Percentiles rank a stretch among this genome's conserved stretches.
Conservation (phyloP, 2,797 vertebrate genomes). For the Ataeniobius toweri region DNA sequence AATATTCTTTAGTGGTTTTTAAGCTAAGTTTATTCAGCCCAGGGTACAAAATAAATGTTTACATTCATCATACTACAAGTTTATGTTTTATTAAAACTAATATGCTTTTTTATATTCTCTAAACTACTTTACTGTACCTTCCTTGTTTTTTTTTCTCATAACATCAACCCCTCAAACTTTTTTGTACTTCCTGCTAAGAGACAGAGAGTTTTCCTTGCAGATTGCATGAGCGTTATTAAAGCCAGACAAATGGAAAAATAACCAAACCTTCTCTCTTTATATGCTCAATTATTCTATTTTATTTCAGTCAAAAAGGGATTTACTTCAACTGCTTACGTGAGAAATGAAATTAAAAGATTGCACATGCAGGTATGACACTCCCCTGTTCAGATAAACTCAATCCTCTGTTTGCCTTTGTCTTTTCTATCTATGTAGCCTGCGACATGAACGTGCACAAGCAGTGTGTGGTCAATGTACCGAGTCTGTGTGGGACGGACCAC, state of each 20-base stretch:
- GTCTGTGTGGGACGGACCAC: slow-evolving; percentile 96
- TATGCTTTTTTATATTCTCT: background rate
- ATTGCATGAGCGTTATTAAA: slow-evolving; percentile 5
- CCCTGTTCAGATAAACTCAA: slow-evolving; percentile 7
- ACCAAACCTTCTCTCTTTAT: background rate
- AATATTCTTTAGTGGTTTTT: background rate
- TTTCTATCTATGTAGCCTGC: slow-evolving; percentile 83
- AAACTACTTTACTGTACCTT: slow-evolving; percentile 3
- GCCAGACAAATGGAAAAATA: slow-evolving; percentile 6
- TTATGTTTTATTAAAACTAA: background rate
- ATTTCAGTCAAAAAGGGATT: background rate
- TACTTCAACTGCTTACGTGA: background rate
- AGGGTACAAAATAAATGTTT: background rate
- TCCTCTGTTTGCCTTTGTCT: slow-evolving; percentile 15
- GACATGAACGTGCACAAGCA: slow-evolving; percentile 99
- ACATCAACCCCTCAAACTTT: background rate
- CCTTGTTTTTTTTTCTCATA: background rate
- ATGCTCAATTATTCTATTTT: background rate
- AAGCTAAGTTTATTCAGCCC: background rate
- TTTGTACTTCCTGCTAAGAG: slow-evolving; percentile 7
- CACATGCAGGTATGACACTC: background rate
- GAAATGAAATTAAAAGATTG: background rate
- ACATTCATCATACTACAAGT: background rate
- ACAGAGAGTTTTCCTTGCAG: background rate
- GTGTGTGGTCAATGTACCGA: slow-evolving; percentile 96